These are phyloP conservation scores for Biston betularia DNA, from an alignment of 2,888 invertebrate genomes.

Conservation along the genomic window DNA sequence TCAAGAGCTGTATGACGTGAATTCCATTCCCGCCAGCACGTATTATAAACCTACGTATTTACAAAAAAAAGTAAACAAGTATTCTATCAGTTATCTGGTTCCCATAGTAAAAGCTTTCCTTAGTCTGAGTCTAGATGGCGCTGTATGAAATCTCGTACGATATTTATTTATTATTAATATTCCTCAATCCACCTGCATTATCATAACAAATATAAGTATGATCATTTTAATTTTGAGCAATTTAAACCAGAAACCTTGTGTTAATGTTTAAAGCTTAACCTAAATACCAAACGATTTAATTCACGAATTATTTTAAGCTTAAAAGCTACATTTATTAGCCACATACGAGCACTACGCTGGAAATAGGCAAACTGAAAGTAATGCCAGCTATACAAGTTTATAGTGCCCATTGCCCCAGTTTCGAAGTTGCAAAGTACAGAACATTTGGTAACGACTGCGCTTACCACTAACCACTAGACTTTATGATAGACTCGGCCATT, in stretches of 20 bases:
- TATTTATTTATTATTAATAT: too few relatives aligned
- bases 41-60: too few relatives aligned
- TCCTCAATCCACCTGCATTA: neutral
- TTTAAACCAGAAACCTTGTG: slow-evolving; percentile 6
- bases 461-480: slow-evolving; percentile 9
- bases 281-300: slow-evolving; percentile 12
- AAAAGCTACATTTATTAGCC: slow-evolving; percentile 12
- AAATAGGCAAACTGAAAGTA: neutral
- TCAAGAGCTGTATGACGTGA: too few relatives aligned
- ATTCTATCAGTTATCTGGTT: too few relatives aligned
- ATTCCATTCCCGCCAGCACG: too few relatives aligned
- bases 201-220: neutral
- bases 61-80: too few relatives aligned
- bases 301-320: slow-evolving; percentile 8
- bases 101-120: too few relatives aligned
- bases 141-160: too few relatives aligned
- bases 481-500: slow-evolving; percentile 22
- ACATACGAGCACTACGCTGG: slow-evolving; percentile 10
- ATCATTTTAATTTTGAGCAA: slow-evolving; percentile 3
- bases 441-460: slow-evolving; percentile 19
- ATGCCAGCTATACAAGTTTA: slow-evolving; percentile 13
- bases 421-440: slow-evolving; percentile 6
- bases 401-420: slow-evolving; percentile 24
- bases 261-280: slow-evolving; percentile 17
- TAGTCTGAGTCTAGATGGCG: too few relatives aligned